These are phyloP conservation scores for Nephrocerus scutellatus DNA, from an alignment of 2,888 invertebrate species.

Conservation along the genomic window DNA sequence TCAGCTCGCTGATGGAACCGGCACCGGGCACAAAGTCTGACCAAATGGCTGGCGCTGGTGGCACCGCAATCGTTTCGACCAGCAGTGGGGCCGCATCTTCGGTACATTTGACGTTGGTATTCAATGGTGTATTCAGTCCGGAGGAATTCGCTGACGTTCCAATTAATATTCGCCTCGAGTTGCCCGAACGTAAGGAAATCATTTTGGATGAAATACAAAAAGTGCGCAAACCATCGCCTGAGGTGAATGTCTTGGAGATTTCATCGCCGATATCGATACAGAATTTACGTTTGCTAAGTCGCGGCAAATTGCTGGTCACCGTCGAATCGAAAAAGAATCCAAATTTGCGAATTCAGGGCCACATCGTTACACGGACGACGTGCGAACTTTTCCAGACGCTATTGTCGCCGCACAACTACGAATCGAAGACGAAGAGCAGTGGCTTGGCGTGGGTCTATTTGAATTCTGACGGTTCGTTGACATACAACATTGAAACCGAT, in stretches of 20 bases:
- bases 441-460: conserved; percentile 74
- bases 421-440: conserved; percentile 50
- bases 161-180: conserved; percentile 61
- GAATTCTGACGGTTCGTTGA: conserved; percentile 68
- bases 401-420: conserved; percentile 51
- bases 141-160: conserved; percentile 60
- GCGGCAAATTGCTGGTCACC: conserved; percentile 66
- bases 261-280: conserved; percentile 69
- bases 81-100: conserved; percentile 73
- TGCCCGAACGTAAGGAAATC: conserved; percentile 64
- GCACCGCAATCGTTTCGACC: conserved; percentile 78
- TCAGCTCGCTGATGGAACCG: conserved; percentile 68
- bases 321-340: conserved; percentile 64
- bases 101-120: conserved; percentile 70
- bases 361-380: conserved; percentile 64
- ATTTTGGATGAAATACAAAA: conserved; percentile 65
- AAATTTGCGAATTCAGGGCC: conserved; percentile 60
- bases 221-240: conserved; percentile 66
- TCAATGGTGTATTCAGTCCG: conserved; percentile 70
- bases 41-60: conserved; percentile 62
- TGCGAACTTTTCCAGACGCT: conserved; percentile 77
- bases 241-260: conserved; percentile 70
- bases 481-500: conserved; percentile 69
- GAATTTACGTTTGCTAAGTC: conserved; percentile 66
- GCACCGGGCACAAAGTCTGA: conserved; percentile 54